Base-by-base conservation (phyloP, 2,888 invertebrate genomes). In the Metopia argyrocephala region DNA sequence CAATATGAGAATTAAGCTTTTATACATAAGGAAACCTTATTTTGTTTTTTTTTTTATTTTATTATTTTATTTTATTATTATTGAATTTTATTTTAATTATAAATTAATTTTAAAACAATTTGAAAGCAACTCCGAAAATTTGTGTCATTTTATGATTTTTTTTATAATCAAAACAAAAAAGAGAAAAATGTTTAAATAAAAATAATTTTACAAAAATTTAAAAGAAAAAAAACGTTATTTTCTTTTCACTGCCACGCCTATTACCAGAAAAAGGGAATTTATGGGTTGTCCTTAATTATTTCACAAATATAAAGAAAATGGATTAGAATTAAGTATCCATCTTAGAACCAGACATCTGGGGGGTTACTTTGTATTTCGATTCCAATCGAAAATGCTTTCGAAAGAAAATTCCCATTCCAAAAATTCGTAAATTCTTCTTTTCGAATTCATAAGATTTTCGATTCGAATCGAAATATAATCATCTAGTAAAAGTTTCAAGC, bases 141-240 rank as follows among this genome's bases (percentile, higher is more conserved):
- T 80, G 80, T 80, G 80, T 80, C 80, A 80, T 80, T 76, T 69
- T 76, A 80, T 73, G 68, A 71, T 80, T 80, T 76, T 75, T 59
- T 79, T 80, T 73, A 76, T 73, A 80, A 64, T 68, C 56, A 64
- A 68, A 76, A 73, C 71, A 54, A 38, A 78, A 64, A 12, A 65
- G 65, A 76, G 15, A 48, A 25, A 69, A 73, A 68, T 68, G 57
- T 68, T 76, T 80, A 73, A 80, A 79, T 76, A 76, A 80, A 80
- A 80, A 80, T 73, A 69, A 65, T 76, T 80, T 80, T 80, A 76
- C 76, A 76, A 80, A 80, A 76, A 80, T 76, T 76, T 80, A 70
- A 64, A 64, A 57, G 9, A 57, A 57, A 23, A 23, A 18, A 65
- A 3, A 2, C 28, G 2, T 15, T n/a, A 15, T 18, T 21, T 54